Percentiles rank a stretch among this genome's conserved stretches.
Conservation (phyloP, 1,140 invertebrate species). For the Sweltsa coloradensis region DNA sequence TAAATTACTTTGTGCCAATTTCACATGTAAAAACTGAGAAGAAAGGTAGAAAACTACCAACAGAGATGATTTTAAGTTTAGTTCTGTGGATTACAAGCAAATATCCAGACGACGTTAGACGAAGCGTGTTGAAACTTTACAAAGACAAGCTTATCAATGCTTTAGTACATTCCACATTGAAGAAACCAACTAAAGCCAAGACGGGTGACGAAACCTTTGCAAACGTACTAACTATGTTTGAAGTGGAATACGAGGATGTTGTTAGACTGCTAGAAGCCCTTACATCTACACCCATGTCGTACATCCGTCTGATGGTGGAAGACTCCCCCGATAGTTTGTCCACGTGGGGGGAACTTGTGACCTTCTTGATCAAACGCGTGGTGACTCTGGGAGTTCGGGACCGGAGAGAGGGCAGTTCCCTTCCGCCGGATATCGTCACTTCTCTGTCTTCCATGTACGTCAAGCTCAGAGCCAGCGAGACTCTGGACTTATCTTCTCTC, state of each 20-base stretch:
- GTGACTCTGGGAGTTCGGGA: no score
- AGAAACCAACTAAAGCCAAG: no score
- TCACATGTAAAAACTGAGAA: slow-evolving; percentile 29
- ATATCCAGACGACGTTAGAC: background rate
- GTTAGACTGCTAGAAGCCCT: no score
- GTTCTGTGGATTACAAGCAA: slow-evolving; percentile 8
- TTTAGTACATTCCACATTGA: background rate
- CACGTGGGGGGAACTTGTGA: background rate
- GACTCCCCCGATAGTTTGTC: background rate
- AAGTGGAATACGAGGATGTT: no score
- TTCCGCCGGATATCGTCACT: background rate
- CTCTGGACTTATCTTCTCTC: background rate
- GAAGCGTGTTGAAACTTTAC: slow-evolving; percentile 19
- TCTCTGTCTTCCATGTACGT: background rate
- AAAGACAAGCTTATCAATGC: slow-evolving; percentile 23
- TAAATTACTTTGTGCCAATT: slow-evolving; percentile 39
- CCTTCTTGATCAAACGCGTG: background rate
- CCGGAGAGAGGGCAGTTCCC: background rate
- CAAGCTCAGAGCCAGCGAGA: background rate
- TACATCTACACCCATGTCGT: no score
- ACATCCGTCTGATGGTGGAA: background rate
- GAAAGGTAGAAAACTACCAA: slow-evolving; percentile 27
- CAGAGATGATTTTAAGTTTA: slow-evolving; percentile 31
- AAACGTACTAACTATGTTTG: no score
- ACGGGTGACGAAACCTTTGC: no score